Evolutionary conservation across 1,140 invertebrate species (phyloP).

Genomic region (Nixonia krombeini): DNA sequence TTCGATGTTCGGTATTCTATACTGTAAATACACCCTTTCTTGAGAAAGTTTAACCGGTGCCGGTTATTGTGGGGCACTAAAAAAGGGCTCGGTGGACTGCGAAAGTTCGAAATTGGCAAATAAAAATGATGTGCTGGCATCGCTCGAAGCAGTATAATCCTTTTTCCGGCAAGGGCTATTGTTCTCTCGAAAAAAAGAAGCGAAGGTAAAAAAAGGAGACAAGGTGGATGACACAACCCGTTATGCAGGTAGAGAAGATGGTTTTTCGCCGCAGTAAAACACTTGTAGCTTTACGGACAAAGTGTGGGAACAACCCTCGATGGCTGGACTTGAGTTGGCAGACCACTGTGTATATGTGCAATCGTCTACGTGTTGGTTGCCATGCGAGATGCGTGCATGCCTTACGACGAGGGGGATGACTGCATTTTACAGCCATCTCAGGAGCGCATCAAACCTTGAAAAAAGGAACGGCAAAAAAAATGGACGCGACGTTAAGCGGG

Average conservation of each 20-base stretch:
- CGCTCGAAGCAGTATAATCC: constrained; percentile 38
- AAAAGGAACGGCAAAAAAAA: neutral
- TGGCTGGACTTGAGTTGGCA: constrained; percentile 20
- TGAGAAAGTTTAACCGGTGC: neutral
- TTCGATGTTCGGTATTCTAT: too few species aligned
- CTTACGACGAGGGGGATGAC: constrained; percentile 25
- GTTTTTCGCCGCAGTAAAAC: constrained; percentile 37
- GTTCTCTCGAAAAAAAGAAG: constrained; percentile 17
- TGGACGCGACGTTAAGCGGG: too few species aligned
- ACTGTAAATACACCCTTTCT: neutral
- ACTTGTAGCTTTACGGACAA: constrained; percentile 28
- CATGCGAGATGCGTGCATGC: constrained; percentile 7
- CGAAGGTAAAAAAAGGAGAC: constrained; percentile 7
- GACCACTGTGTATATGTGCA: constrained; percentile 6
- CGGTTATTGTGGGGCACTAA: constrained; percentile 1
- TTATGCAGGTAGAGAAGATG: constrained; percentile 16
- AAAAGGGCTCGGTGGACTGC: constrained; percentile 12
- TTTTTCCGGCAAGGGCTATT: constrained; percentile 35
- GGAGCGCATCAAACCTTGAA: constrained; percentile 32
- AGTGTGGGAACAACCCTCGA: constrained; percentile 38
- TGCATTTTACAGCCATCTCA: constrained; percentile 39
- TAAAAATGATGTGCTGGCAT: constrained; percentile 29
- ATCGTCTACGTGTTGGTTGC: constrained; percentile 12
- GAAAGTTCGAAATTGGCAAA: constrained; percentile 42
- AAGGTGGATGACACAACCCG: constrained; percentile 6